Percentiles rank a stretch among this genome's conserved stretches.
Conservation (phyloP, 2,888 invertebrate genomes). For the Microplitis manilae region DNA sequence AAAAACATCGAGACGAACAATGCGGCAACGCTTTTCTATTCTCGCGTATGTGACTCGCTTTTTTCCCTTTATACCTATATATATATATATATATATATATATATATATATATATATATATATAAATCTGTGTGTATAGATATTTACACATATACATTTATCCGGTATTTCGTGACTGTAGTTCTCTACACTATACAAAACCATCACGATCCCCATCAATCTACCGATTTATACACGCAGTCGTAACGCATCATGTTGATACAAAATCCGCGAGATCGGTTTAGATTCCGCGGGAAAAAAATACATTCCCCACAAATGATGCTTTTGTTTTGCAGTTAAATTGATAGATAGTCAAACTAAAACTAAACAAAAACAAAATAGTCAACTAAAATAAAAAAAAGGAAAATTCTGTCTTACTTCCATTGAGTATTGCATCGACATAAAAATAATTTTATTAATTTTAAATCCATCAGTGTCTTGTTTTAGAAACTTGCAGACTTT, state of each 20-base stretch:
- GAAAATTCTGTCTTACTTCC: no score
- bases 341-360: no score
- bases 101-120: background rate
- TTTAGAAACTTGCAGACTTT: no score
- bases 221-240: background rate
- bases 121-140: slow-evolving; percentile 7
- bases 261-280: background rate
- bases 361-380: no score
- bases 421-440: no score
- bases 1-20: slow-evolving; percentile 43
- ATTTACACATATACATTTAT: slow-evolving; percentile 12
- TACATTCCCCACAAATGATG: no score
- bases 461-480: no score
- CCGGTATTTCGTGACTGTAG: slow-evolving; percentile 14
- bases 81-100: slow-evolving; percentile 6
- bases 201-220: background rate
- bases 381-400: slow-evolving; percentile 29
- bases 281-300: background rate
- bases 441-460: no score
- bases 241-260: background rate
- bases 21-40: slow-evolving; percentile 8
- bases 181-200: background rate
- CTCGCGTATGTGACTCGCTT: background rate
- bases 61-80: background rate
- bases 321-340: no score